Evolutionary conservation across 2,113 vertebrate species (phyloP).

Genomic region (Dromas ardeola): DNA sequence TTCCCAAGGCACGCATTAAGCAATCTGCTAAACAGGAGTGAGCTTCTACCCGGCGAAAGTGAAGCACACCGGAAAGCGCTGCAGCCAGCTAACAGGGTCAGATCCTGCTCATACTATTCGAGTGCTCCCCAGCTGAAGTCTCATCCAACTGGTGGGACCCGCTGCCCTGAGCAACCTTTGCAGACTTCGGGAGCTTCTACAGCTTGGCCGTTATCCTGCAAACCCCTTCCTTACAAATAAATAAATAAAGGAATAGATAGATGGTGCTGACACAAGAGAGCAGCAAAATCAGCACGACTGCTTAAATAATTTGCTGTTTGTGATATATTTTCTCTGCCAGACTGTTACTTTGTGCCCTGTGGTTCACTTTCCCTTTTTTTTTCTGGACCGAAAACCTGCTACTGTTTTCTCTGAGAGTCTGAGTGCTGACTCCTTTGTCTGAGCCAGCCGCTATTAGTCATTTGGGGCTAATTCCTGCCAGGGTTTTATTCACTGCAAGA

Average conservation of each 20-base stretch:
- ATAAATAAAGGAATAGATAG: neutral
- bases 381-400: neutral
- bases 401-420: neutral
- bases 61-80: neutral
- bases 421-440: neutral
- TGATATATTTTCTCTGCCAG: neutral
- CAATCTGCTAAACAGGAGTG: neutral
- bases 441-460: neutral
- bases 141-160: neutral
- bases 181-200: neutral
- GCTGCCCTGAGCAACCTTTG: neutral
- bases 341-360: neutral
- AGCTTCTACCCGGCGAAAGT: accelerated
- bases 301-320: neutral
- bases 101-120: neutral
- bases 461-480: neutral
- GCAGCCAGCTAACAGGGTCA: neutral
- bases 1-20: neutral
- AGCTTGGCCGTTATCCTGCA: neutral
- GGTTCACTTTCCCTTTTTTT: neutral
- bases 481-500: neutral
- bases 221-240: neutral
- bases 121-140: neutral
- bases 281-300: neutral
- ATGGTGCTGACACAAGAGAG: neutral